A percentile compares a stretch with the other conserved stretches of the same genome.
These are phyloP conservation scores for Volucella zonaria DNA, from an alignment of 2,888 invertebrate species.

Conservation along the genomic window DNA sequence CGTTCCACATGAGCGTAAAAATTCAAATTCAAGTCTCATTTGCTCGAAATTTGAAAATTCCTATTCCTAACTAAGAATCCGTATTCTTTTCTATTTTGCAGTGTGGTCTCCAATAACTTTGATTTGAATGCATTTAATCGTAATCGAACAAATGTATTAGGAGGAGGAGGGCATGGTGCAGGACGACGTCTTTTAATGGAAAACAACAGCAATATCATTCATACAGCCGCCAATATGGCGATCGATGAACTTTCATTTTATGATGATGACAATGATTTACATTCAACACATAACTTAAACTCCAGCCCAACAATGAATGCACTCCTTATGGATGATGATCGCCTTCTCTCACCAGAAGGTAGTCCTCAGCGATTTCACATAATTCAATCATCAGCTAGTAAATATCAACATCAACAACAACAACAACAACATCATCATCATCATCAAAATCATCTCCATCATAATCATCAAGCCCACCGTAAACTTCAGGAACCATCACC, in stretches of 20 bases:
- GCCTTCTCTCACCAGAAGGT: constrained; percentile 80
- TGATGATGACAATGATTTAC: constrained; percentile 77
- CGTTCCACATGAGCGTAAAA: too few relatives aligned
- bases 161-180: constrained; percentile 19
- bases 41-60: background rate
- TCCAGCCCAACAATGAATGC: constrained; percentile 74
- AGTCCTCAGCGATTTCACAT: constrained; percentile 81
- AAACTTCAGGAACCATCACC: constrained; percentile 73
- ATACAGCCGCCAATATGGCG: constrained; percentile 76
- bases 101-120: constrained; percentile 84
- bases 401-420: constrained; percentile 66
- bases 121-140: constrained; percentile 82
- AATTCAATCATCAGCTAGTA: constrained; percentile 71
- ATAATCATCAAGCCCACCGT: constrained; percentile 56
- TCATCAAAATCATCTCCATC: too few relatives aligned
- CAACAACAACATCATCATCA: constrained; percentile 17
- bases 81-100: constrained; percentile 79
- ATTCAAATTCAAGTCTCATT: too few relatives aligned
- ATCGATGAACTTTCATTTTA: constrained; percentile 82
- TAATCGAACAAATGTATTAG: constrained; percentile 27
- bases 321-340: constrained; percentile 76
- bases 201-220: constrained; percentile 23
- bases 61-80: constrained; percentile 4
- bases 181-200: constrained; percentile 75
- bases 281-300: constrained; percentile 73